These are phyloP conservation scores for Phthorimaea operculella DNA, from an alignment of 1,140 invertebrate species.

Conservation along the genomic window DNA sequence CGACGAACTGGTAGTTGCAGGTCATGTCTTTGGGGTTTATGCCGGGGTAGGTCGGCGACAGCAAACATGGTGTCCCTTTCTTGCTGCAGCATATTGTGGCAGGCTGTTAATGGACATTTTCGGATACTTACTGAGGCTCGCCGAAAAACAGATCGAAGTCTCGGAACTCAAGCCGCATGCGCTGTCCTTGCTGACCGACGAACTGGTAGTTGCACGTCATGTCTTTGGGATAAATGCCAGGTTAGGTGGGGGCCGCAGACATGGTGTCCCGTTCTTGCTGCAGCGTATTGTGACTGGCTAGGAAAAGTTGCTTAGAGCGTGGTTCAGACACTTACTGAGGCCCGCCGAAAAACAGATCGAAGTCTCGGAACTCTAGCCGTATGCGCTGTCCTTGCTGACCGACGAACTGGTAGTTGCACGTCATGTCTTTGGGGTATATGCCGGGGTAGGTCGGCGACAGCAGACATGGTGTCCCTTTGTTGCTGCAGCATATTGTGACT, in stretches of 20 bases:
- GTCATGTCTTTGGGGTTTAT: conserved; percentile 96
- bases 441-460: conserved; percentile 98
- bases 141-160: too few species aligned
- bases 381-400: conserved; percentile 92
- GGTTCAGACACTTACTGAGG: conserved; percentile 96
- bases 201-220: conserved; percentile 94
- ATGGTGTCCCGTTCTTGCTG: conserved; percentile 94
- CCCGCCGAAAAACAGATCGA: conserved; percentile 98
- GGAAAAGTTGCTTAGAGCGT: too few species aligned
- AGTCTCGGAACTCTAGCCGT: conserved; percentile 96
- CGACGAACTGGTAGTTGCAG: conserved; percentile 94
- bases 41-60: conserved; percentile 98
- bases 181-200: conserved; percentile 87
- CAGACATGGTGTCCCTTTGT: conserved; percentile 95
- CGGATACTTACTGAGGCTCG: too few species aligned
- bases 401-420: conserved; percentile 93
- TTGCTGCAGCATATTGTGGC: too few species aligned
- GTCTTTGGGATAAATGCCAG: conserved; percentile 98
- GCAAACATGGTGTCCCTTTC: too few species aligned
- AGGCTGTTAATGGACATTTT: too few species aligned
- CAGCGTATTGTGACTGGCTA: conserved; percentile 98
- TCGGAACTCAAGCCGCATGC: too few species aligned
- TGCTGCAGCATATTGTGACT: conserved; percentile 97
- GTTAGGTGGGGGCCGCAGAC: conserved; percentile 98
- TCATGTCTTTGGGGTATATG: conserved; percentile 95